Percentiles rank a stretch among this genome's conserved stretches.
These are phyloP conservation scores for Palaemon carinicauda DNA, from an alignment of 1,140 invertebrate genomes.

Conservation along the genomic window DNA sequence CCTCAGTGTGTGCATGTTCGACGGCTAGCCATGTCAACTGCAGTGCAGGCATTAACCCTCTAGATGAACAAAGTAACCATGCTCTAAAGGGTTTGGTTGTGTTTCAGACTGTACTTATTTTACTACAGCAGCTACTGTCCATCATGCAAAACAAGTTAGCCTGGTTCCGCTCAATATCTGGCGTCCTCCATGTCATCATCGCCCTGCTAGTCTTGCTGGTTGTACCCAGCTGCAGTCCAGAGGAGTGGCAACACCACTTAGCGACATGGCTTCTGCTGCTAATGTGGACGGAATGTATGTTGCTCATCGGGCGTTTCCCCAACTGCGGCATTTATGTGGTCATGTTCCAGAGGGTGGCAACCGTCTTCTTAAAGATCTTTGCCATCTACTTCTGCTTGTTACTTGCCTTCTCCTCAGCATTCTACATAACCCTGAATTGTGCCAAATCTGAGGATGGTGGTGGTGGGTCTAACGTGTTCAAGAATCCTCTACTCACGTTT, in stretches of 20 bases:
- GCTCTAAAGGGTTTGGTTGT: slow-evolving; percentile 27
- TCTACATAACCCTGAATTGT: slow-evolving; percentile 67
- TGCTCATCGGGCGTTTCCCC: slow-evolving; percentile 66
- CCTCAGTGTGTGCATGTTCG: too few relatives aligned
- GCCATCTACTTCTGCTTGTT: slow-evolving; percentile 68
- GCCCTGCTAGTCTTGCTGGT: slow-evolving; percentile 49
- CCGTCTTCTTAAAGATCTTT: slow-evolving; percentile 63
- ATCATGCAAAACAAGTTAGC: slow-evolving; percentile 43
- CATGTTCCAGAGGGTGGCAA: slow-evolving; percentile 59
- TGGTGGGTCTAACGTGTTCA: slow-evolving; percentile 62
- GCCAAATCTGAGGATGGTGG: not conserved
- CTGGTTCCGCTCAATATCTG: slow-evolving; percentile 50
- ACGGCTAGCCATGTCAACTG: too few relatives aligned
- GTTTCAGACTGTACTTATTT: slow-evolving; percentile 31
- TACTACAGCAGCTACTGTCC: slow-evolving; percentile 40
- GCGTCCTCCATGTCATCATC: slow-evolving; percentile 56
- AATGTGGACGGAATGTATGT: slow-evolving; percentile 69
- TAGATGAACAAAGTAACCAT: not conserved
- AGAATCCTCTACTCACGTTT: slow-evolving; percentile 65
- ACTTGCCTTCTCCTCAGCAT: slow-evolving; percentile 70
- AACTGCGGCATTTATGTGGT: slow-evolving; percentile 60
- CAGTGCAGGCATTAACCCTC: not conserved
- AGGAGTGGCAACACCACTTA: slow-evolving; percentile 67
- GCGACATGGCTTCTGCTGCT: slow-evolving; percentile 67
- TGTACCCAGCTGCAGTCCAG: not conserved